Conservation (phyloP, 1,140 invertebrate genomes). For the Amyelois transitella region DNA sequence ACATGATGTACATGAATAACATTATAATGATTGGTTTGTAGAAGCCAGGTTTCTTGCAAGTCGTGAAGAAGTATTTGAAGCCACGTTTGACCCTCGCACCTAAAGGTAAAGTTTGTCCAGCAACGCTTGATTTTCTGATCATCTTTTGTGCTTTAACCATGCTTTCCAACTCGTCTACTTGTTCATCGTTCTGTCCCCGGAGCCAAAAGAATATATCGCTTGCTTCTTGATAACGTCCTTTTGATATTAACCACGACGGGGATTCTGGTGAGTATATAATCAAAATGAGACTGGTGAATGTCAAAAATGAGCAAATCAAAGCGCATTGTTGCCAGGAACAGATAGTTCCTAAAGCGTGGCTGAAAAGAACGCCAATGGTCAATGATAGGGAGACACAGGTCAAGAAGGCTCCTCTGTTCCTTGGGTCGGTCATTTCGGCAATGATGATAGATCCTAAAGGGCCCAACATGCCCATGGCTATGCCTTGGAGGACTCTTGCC, state of each 20-base stretch:
- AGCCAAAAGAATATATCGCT: constrained; percentile 53
- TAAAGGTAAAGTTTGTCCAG: constrained; percentile 28
- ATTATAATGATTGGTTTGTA: constrained; percentile 64
- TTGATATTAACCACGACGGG: constrained; percentile 55
- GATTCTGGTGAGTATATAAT: constrained; percentile 60
- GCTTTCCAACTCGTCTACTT: constrained; percentile 49
- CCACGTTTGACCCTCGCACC: constrained; percentile 24
- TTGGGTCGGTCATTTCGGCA: constrained; percentile 67
- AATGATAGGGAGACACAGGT: constrained; percentile 57
- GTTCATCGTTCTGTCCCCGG: constrained; percentile 35
- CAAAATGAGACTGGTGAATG: constrained; percentile 44
- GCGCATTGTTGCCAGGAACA: constrained; percentile 59
- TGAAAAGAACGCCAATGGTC: constrained; percentile 53
- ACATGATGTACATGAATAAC: constrained; percentile 55
- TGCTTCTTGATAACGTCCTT: constrained; percentile 50
- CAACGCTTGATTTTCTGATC: constrained; percentile 41
- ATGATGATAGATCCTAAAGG: constrained; percentile 62
- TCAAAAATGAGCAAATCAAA: constrained; percentile 54
- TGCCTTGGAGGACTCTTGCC: constrained; percentile 53
- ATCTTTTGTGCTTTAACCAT: constrained; percentile 52
- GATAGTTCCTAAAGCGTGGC: constrained; percentile 42
- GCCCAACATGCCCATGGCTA: constrained; percentile 62
- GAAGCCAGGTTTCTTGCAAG: constrained; percentile 57
- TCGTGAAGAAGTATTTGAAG: constrained; percentile 36
- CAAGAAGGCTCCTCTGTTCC: constrained; percentile 51